Base-by-base conservation (phyloP, 2,888 invertebrate genomes). In the Pocota personata region DNA sequence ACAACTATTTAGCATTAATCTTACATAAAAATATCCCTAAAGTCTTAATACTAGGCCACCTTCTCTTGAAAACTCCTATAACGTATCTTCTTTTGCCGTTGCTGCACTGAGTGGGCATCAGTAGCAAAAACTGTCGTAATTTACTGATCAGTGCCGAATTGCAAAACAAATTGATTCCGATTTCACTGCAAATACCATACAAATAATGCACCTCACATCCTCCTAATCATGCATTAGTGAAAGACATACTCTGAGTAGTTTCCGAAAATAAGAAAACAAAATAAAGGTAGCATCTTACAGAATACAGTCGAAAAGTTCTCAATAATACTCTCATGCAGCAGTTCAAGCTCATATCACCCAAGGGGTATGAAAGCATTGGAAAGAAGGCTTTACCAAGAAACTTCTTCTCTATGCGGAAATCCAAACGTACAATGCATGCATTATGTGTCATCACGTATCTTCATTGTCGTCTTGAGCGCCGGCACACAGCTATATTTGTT, bases 361-460 rank as follows among this genome's bases (percentile, higher is more conserved):
- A 32, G 16, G 14, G 16, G 27, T 21, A 30, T 12, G n/a, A 35
- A 50, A 35, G 10, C 43, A 3, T 35, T 58, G 4, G 6, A 19
- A 60, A 19, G 32, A 12, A 14, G 27, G 6, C 48, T 21, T 40
- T 10, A 10, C 37, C 8, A 37, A 7, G 43, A 2, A 43, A 5
- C 43, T 6, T 3, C 43, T 43, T n/a, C 16, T 43, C 5, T 43
- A 0, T 12, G 6, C 2, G 40, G 10, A 10, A 16, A 27, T 24
- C 24, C 16, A 10, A 24, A n/a, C 37, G 24, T 14, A 37, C 30
- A 21, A 55, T 73, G 80, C 69, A 80, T 75, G 80, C 69, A 79
- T 80, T 86, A 58, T 86, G 80, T 86, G 75, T 76, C 84, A 80
- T 86, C 84, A 80, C 84, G 80, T 86, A 66, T 55, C 58, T 37